phyloP scores from a whole-genome alignment of 2,797 vertebrate species.

The Avahi laniger region DNA sequence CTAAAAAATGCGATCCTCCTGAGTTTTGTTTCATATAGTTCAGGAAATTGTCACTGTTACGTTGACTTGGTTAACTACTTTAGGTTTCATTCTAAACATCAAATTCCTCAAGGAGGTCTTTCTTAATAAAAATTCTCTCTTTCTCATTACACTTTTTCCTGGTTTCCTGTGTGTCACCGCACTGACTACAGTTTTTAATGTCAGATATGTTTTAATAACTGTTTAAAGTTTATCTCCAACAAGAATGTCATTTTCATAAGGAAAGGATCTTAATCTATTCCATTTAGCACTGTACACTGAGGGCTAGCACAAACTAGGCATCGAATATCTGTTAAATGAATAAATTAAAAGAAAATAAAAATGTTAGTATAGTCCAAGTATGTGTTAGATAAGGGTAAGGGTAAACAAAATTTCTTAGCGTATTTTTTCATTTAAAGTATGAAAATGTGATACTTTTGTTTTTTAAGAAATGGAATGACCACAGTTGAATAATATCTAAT shows the following conservation, averaged over 20 bases:
- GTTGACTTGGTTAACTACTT: neutral
- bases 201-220: neutral
- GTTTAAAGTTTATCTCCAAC: neutral
- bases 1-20: neutral
- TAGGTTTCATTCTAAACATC: neutral
- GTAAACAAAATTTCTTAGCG: neutral
- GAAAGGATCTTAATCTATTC: neutral
- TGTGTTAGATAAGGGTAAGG: neutral
- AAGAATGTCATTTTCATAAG: neutral
- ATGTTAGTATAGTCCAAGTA: neutral
- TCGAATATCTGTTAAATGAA: neutral
- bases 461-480: constrained; percentile 3
- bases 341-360: neutral
- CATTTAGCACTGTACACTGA: neutral
- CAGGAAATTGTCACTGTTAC: neutral
- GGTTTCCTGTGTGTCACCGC: neutral
- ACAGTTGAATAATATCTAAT: neutral
- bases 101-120: neutral
- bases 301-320: neutral
- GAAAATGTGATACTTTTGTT: neutral
- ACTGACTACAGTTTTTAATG: neutral
- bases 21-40: neutral
- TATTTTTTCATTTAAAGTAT: neutral
- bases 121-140: neutral
- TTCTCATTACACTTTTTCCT: neutral